These are phyloP conservation scores for Gallinago stenura DNA, from an alignment of 2,797 vertebrate genomes.

Conservation along the genomic window DNA sequence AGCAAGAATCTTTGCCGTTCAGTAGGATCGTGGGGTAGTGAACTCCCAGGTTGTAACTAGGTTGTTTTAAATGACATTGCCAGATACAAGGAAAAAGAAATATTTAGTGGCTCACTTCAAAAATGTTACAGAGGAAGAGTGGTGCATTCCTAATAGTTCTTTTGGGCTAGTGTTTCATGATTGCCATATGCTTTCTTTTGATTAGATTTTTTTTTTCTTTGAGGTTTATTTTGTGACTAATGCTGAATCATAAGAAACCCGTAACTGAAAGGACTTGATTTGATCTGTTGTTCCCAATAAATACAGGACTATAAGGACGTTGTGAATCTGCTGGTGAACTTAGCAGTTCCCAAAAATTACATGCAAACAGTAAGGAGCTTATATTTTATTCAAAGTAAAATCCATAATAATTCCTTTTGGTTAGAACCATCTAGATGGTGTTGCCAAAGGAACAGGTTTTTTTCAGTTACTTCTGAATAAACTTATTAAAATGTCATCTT, in stretches of 20 bases:
- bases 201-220: neutral
- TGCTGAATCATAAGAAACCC: constrained; percentile 14
- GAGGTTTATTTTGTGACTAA: constrained; percentile 26
- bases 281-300: neutral
- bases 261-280: neutral
- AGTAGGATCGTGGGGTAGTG: neutral
- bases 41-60: neutral
- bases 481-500: constrained; percentile 52
- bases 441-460: constrained; percentile 11
- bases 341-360: neutral
- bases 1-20: neutral
- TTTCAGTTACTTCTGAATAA: constrained; percentile 42
- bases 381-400: constrained; percentile 16
- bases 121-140: neutral
- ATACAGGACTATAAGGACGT: neutral
- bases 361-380: neutral
- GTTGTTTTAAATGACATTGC: neutral
- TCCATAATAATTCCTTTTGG: neutral
- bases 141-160: neutral
- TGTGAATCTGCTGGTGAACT: neutral
- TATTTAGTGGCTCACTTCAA: neutral
- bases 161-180: neutral
- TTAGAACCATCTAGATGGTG: constrained; percentile 6
- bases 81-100: neutral
- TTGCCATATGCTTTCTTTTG: constrained; percentile 5